A percentile compares a stretch with the other conserved stretches of the same genome.
These are phyloP conservation scores for Bemisia tabaci DNA, from an alignment of 1,140 invertebrate species.

Conservation along the genomic window DNA sequence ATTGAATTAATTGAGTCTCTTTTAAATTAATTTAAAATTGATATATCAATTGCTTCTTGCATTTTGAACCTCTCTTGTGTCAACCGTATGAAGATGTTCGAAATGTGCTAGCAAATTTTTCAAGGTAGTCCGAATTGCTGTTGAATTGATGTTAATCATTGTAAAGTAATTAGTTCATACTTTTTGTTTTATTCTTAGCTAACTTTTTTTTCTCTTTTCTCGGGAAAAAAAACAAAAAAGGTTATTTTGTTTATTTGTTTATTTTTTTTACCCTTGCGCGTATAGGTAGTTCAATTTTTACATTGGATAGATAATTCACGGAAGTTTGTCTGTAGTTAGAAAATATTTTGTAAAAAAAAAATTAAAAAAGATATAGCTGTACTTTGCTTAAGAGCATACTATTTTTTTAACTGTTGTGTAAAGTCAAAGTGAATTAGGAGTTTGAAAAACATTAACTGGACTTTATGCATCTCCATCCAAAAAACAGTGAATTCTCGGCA, in stretches of 20 bases:
- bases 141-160: neutral
- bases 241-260: neutral
- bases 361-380: neutral
- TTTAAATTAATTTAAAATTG: no score
- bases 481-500: no score
- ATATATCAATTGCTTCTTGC: no score
- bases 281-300: neutral
- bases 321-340: neutral
- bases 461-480: no score
- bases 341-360: neutral
- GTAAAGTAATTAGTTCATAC: neutral
- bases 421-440: neutral
- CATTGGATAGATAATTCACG: neutral
- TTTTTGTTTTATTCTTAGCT: neutral
- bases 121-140: neutral
- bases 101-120: neutral
- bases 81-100: neutral
- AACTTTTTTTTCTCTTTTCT: no score
- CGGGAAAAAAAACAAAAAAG: no score
- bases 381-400: neutral
- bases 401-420: neutral
- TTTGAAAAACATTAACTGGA: no score
- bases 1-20: no score
- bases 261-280: neutral
- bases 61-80: neutral